Conservation (phyloP, 2,888 invertebrate genomes). For the Caenorhabditis uteleia region DNA sequence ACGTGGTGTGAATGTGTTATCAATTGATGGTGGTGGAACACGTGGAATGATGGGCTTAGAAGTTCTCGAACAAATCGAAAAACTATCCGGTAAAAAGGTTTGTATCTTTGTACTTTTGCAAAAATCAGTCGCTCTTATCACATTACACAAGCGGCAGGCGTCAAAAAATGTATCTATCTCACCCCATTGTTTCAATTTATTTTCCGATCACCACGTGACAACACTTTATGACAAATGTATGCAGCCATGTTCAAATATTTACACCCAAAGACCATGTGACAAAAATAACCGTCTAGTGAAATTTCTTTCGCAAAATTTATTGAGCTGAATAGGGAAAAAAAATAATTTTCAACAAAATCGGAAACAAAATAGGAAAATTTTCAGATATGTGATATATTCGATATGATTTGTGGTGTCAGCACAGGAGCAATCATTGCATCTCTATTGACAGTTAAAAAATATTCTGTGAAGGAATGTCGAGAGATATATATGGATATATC, state of each 20-base stretch:
- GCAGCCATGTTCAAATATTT: no score
- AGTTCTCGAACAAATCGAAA: conserved; percentile 81
- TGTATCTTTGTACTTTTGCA: background rate
- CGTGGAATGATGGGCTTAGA: conserved; percentile 85
- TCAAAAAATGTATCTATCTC: no score
- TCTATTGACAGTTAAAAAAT: conserved; percentile 77
- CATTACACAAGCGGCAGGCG: no score
- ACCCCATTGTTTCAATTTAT: no score
- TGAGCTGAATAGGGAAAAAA: no score
- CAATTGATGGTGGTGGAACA: conserved; percentile 89
- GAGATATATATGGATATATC: conserved; percentile 65
- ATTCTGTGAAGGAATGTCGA: conserved; percentile 76
- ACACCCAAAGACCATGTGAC: no score
- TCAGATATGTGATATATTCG: conserved; percentile 81
- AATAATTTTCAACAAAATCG: background rate
- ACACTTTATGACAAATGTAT: no score
- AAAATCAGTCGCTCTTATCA: background rate
- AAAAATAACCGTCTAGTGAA: no score
- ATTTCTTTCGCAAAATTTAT: no score
- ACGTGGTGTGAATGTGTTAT: conserved; percentile 80
- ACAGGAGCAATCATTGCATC: conserved; percentile 81
- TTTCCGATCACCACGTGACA: no score
- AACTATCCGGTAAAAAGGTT: conserved; percentile 70
- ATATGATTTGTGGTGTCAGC: conserved; percentile 77
- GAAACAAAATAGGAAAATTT: background rate